phyloP scores from a whole-genome alignment of 1,140 invertebrate genomes.

The Ceratina japonica region DNA sequence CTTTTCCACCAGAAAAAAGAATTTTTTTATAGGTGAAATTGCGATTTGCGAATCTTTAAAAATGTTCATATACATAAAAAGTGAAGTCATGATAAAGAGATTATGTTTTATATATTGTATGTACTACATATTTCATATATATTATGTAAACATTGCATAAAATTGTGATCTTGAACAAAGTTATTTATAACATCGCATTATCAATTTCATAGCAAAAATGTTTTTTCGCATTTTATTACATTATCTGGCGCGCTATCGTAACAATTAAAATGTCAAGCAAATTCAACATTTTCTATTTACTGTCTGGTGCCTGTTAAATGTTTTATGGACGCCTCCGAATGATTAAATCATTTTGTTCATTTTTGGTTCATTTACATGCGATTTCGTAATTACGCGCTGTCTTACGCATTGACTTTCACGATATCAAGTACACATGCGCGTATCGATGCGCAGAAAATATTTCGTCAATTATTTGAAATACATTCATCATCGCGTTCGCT shows the following conservation, averaged over 20 bases:
- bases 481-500: background rate
- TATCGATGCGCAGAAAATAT: background rate
- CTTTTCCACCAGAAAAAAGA: too few species aligned
- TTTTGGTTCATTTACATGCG: background rate
- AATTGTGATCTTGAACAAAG: constrained; percentile 5
- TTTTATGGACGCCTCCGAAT: background rate
- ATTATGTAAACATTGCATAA: background rate
- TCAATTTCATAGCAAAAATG: constrained; percentile 1
- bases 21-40: too few species aligned
- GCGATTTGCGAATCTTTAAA: too few species aligned
- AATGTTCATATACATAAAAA: too few species aligned
- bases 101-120: too few species aligned
- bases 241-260: constrained; percentile 27
- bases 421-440: background rate
- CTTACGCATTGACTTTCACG: background rate
- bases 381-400: background rate
- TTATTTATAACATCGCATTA: constrained; percentile 26
- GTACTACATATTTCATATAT: too few species aligned
- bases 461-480: background rate
- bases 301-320: constrained; percentile 58
- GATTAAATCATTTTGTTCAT: background rate
- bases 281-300: constrained; percentile 49
- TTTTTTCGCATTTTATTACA: background rate
- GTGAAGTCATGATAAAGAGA: too few species aligned
- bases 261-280: constrained; percentile 22